phyloP scores from a whole-genome alignment of 2,888 invertebrate genomes.

The Trichacis sp. region DNA sequence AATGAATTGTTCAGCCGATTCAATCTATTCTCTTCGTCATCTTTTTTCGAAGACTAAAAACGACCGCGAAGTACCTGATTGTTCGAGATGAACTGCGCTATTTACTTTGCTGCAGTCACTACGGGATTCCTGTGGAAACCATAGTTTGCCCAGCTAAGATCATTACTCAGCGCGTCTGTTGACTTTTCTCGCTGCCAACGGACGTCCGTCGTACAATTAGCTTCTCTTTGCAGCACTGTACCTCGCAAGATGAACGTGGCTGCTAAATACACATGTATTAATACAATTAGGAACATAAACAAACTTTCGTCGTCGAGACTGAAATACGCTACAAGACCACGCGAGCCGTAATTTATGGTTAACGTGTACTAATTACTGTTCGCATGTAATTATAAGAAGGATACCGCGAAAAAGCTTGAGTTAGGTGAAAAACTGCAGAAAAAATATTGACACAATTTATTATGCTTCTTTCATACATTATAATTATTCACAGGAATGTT shows the following conservation, averaged over 20 bases:
- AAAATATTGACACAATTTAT: no score
- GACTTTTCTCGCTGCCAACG: conserved; percentile 51
- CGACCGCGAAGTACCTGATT: conserved; percentile 33
- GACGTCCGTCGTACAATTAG: conserved; percentile 50
- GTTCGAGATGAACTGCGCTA: conserved; percentile 31
- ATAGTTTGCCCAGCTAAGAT: conserved; percentile 50
- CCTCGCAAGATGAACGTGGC: conserved; percentile 45
- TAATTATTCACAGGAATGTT: no score
- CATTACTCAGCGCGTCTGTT: conserved; percentile 52
- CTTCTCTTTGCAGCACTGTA: conserved; percentile 43
- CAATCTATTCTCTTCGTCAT: no score
- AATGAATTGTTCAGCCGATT: no score
- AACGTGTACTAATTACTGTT: conserved; percentile 39
- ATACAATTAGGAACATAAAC: conserved; percentile 48
- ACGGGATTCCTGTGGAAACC: conserved; percentile 39
- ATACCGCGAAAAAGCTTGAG: no score
- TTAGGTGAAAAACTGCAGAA: no score
- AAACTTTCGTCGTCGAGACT: conserved; percentile 43
- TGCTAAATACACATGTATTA: conserved; percentile 48
- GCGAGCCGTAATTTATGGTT: conserved; percentile 40
- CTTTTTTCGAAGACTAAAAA: neutral
- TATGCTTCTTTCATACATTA: no score
- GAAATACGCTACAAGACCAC: conserved; percentile 31
- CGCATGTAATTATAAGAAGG: neutral
- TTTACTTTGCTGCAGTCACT: conserved; percentile 41